phyloP scores from a whole-genome alignment of 1,140 invertebrate species.

The Panulirus ornatus region DNA sequence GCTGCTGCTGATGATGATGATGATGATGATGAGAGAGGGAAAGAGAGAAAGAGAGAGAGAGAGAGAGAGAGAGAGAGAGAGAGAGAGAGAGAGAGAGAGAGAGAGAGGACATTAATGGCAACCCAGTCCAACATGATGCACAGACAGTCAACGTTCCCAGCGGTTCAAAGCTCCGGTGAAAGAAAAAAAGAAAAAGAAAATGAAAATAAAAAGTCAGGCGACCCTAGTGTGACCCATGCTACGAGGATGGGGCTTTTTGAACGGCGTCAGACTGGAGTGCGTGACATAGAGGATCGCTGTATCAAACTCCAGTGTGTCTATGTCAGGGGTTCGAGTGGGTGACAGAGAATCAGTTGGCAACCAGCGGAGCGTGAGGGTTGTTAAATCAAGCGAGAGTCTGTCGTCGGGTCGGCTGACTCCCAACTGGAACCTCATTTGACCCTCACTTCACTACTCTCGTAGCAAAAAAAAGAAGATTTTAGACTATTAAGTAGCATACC shows the following conservation, averaged over 20 bases:
- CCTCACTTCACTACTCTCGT: too few relatives aligned
- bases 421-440: too few relatives aligned
- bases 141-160: background rate
- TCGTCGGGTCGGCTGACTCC: too few relatives aligned
- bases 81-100: background rate
- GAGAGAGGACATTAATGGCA: background rate
- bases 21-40: background rate
- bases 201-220: background rate
- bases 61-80: background rate
- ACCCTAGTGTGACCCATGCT: too few relatives aligned
- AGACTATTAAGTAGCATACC: too few relatives aligned
- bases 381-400: too few relatives aligned
- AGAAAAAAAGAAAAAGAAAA: background rate
- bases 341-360: background rate
- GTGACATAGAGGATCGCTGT: background rate
- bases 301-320: background rate
- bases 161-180: background rate
- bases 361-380: too few relatives aligned
- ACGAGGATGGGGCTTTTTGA: too few relatives aligned
- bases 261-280: background rate
- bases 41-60: background rate
- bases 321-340: background rate
- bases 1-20: background rate
- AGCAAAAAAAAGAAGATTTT: too few relatives aligned
- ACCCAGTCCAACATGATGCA: background rate